phyloP scores from a whole-genome alignment of 2,888 invertebrate genomes.

The Ectemnius continuus region DNA sequence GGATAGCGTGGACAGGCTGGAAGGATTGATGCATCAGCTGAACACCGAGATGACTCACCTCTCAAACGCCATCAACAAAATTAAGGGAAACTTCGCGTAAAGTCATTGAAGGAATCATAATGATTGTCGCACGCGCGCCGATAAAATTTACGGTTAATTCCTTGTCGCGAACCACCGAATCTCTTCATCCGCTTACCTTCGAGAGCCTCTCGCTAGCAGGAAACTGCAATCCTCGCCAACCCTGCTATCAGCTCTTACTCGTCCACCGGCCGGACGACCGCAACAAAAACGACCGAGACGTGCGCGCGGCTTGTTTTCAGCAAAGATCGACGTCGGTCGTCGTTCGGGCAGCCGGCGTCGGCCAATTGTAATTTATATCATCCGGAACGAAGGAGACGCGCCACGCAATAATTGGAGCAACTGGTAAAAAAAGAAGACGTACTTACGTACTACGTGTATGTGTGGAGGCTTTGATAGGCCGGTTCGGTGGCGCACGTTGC shows the following conservation, averaged over 20 bases:
- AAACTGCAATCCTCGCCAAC: too few relatives aligned
- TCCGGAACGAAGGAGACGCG: too few relatives aligned
- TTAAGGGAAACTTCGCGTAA: conserved; percentile 83
- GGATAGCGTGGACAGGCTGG: conserved; percentile 93
- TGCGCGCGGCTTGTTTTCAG: too few relatives aligned
- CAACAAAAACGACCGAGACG: too few relatives aligned
- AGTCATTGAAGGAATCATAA: conserved; percentile 23
- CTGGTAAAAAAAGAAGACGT: conserved; percentile 5
- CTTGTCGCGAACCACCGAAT: conserved; percentile 39
- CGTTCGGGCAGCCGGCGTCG: too few relatives aligned
- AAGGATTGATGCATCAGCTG: conserved; percentile 89
- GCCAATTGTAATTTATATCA: too few relatives aligned
- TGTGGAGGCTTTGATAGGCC: conserved; percentile 28
- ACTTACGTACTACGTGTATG: background rate
- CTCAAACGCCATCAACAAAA: conserved; percentile 92
- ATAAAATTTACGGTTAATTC: conserved; percentile 23
- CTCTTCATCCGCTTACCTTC: conserved; percentile 21
- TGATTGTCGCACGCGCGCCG: conserved; percentile 8
- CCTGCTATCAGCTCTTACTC: too few relatives aligned
- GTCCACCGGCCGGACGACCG: too few relatives aligned
- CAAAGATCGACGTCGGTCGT: too few relatives aligned
- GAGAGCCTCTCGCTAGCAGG: background rate
- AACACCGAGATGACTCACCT: conserved; percentile 93
- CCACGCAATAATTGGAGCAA: background rate
- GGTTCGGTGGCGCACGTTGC: conserved; percentile 33